These are phyloP conservation scores for Pelvicachromis taeniatus DNA, from an alignment of 2,113 vertebrate species.

Conservation along the genomic window DNA sequence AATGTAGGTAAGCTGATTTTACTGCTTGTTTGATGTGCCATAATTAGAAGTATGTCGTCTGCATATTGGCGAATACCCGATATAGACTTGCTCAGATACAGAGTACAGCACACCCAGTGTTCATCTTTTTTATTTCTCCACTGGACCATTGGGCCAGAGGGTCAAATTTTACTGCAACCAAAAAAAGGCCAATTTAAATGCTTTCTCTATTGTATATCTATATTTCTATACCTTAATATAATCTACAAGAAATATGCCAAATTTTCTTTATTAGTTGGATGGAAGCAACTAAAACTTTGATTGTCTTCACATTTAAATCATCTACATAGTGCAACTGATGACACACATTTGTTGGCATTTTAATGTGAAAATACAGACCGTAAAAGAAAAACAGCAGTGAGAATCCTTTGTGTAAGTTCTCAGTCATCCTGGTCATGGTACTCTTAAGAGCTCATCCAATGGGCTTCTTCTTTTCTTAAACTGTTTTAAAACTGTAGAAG, in stretches of 20 bases:
- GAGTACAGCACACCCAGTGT: not conserved
- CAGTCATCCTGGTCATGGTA: too few relatives aligned
- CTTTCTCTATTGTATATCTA: rapidly evolving
- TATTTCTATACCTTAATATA: not conserved
- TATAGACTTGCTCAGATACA: not conserved
- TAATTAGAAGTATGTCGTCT: not conserved
- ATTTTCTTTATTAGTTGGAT: not conserved
- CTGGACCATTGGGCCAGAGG: not conserved
- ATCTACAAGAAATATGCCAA: not conserved
- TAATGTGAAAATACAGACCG: not conserved
- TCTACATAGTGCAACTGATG: not conserved
- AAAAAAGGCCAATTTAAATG: not conserved
- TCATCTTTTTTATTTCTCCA: not conserved
- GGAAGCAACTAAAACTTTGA: not conserved
- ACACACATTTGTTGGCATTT: not conserved
- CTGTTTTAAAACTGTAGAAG: too few relatives aligned
- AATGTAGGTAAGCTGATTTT: rapidly evolving
- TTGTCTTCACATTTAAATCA: not conserved
- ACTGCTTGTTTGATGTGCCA: not conserved
- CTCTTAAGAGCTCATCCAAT: too few relatives aligned
- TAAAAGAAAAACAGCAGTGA: not conserved
- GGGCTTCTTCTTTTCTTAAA: too few relatives aligned
- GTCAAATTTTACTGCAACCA: not conserved
- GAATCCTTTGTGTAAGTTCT: not conserved
- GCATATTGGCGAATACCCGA: not conserved